phyloP scores from a whole-genome alignment of 2,797 vertebrate genomes.

The Manis crassicaudata region DNA sequence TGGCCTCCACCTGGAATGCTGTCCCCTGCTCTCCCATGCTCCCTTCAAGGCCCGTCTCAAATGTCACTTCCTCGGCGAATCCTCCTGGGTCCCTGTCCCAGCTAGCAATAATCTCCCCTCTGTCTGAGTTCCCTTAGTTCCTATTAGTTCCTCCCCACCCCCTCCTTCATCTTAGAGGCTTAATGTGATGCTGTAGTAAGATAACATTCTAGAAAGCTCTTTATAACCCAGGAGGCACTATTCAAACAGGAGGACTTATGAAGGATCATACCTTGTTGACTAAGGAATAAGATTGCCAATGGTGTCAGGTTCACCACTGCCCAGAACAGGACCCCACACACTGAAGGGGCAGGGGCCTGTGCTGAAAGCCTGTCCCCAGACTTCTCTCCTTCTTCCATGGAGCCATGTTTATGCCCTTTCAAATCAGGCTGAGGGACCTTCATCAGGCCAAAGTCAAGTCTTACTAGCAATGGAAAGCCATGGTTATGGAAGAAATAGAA shows the following conservation, averaged over 20 bases:
- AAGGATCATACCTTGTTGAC: not conserved
- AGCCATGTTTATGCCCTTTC: not conserved
- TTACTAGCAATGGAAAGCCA: not conserved
- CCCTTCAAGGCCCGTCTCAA: not conserved
- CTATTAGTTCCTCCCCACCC: not conserved
- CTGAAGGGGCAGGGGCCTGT: too few species aligned
- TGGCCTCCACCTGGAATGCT: not conserved
- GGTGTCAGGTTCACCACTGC: not conserved
- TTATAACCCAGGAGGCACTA: not conserved
- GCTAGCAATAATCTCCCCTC: not conserved
- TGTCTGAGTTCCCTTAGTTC: not conserved
- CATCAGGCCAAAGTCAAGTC: not conserved
- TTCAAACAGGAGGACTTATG: not conserved
- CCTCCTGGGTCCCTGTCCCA: not conserved
- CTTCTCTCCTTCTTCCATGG: not conserved
- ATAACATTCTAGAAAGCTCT: constrained; percentile 9
- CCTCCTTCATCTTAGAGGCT: not conserved
- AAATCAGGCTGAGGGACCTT: not conserved
- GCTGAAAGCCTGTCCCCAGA: not conserved
- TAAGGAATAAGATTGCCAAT: not conserved
- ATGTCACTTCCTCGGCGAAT: not conserved
- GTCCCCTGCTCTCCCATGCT: not conserved
- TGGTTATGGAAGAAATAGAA: not conserved
- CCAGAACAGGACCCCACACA: not conserved
- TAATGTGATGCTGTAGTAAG: not conserved